Evolutionary conservation across 2,113 vertebrate species (phyloP), one percentile per base, ranked within the genome.

Genomic region (Corvus moneduloides): DNA sequence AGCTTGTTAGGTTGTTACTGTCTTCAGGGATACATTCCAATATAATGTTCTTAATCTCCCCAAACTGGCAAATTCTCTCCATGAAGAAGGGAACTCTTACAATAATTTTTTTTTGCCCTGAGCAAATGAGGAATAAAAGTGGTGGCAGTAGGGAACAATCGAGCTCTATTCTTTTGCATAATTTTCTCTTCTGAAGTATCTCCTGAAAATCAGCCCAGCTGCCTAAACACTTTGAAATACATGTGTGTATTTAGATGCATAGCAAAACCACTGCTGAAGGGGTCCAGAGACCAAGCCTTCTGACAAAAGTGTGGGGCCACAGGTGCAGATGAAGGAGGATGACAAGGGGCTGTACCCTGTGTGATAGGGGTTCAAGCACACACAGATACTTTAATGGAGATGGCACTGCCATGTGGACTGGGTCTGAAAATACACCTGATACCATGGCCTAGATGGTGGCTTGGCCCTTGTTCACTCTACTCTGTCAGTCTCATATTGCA

Each of bases 341-440:
- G 56, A 24, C 46, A 35, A 0, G 0, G 16, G 33, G 7, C 37
- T 71, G 13, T 7, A 22, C 52, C 56, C 17, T 54, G 37, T 9
- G 26, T 27, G 16, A 18, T 1, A 14, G 18, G 13, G 16, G 7
- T 18, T 72, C 62, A 52, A 18, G 61, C 35, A 24, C 58, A 43
- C 2, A 1, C 41, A 83, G 51, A 8, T 32, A 15, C 10, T 64
- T 15, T 11, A 35, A 37, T 16, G 23, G 17, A 17, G 46, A 20
- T 4, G 51, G 41, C 44, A 15, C 21, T 73, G 54, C 23, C 23
- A 13, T 3, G 2, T 5, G 19, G n/a, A 23, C 30, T 63, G 49
- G 16, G 13, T 22, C 51, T 71, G 33, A 55, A 61, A 75, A 66
- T 17, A 16, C 12, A 23, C 18, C 55, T 6, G 35, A 15, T 12